Base-by-base conservation (phyloP, 2,888 invertebrate species). In the Caenorhabditis sp. region DNA sequence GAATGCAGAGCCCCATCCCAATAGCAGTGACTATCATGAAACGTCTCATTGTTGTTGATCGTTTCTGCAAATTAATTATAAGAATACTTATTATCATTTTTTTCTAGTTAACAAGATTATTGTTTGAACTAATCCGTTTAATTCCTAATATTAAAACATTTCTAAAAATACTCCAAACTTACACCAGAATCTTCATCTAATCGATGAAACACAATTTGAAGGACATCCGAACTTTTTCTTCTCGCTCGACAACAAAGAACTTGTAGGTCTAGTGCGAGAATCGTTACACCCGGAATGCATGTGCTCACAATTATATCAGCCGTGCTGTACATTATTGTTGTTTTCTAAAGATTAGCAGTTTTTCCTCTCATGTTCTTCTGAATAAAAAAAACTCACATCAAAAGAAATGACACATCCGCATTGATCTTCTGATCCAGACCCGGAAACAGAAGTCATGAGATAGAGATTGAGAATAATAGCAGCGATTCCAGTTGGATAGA, bases 161-260 rank as follows among this genome's bases (percentile, higher is more conserved):
- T 31, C 10, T 6, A 31, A 31, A 6, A 31, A 31, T 31, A 6
- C 31, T 6, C 31, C 4, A 10, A 43, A 43, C 66, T 51, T 23
- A 84, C 84, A 51, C 73, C 81, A 1, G 75, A 66, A 27, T 84
- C 85, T 49, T 79, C 81, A 57, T 81, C 81, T 1, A 81, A 72
- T 54, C 76, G 79, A 55, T 85, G 83, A 58, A 84, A 84, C 3
- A 85, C 83, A 64, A 85, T 72, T 55, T 85, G 84, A 31, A 84
- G 76, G 1, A 83, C 84, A 59, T 85, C 84, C 3, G 78, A 71
- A 17, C 67, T 59, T 54, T 73, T 63, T 3, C 81, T 54, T 8
- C 53, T 43, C 21, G 74, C 65, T n/a, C 84, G 78, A 49, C 80
- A 77, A 51, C 76, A 85, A 10, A 84, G 64, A 24, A 84, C 84